Evolutionary conservation across 2,113 vertebrate genomes (phyloP), one percentile per base, ranked within the genome.

Genomic region (Emydocephalus ijimae): DNA sequence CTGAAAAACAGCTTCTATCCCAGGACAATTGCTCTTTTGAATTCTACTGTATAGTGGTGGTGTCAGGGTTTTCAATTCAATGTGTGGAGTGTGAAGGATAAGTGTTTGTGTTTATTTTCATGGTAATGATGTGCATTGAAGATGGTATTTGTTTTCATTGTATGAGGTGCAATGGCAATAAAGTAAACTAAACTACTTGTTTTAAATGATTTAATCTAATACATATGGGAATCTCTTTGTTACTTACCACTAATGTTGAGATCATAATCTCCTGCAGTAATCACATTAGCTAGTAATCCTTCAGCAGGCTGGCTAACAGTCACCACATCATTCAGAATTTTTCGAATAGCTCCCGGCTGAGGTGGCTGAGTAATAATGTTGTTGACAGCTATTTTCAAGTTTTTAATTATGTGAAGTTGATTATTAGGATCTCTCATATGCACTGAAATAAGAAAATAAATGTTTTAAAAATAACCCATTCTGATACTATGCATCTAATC

Each of bases 361-460:
- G 97, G 97, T 3, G 98, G 97, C 20, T 97, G 98, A 1, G 98
- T 98, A 92, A 98, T 96, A 93, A 99, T 97, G 94, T 97, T 99
- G 96, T 98, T 99, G 90, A 99, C 98, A 64, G 98, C 97, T 92
- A 99, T 98, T 95, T 99, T 98, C 97, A 99, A 96, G 96, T 99
- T 99, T 96, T 99, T 99, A 93, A 99, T 99, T 91, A 98, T 95
- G 61, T 99, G 99, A 95, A 99, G 97, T 94, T 99, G 99, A 97
- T 99, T 99, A 98, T 98, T 99, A 90, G 99, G 99, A 97, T 99
- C 99, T 96, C 99, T 98, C 97, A 99, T 98, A 94, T 99, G 99
- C 97, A 97, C 98, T 98, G 92, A 85, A 95, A 96, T 92, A 91
- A 92, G 50, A 95, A 95, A 87, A 2, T 92, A 0, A 1, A 0